phyloP scores from a whole-genome alignment of 2,797 vertebrate genomes.

The Myiotriccus ornatus region DNA sequence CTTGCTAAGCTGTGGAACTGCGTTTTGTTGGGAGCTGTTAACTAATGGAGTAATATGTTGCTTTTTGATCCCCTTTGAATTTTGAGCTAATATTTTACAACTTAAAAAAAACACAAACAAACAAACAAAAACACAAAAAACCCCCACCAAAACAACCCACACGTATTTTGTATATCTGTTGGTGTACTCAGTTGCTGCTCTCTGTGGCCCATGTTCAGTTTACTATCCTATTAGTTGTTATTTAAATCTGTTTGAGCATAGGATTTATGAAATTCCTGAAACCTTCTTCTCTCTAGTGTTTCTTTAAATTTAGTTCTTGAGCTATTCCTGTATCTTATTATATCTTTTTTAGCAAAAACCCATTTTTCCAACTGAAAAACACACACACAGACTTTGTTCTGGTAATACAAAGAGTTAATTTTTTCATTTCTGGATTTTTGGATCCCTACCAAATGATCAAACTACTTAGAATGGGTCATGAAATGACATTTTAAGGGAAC shows the following conservation, averaged over 20 bases:
- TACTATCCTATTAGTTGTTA: background rate
- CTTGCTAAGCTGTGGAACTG: background rate
- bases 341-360: background rate
- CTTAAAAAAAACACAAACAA: accelerated
- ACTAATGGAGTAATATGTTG: background rate
- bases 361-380: background rate
- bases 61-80: background rate
- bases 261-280: background rate
- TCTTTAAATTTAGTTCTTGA: background rate
- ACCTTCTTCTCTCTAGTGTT: background rate
- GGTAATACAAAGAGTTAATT: background rate
- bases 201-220: background rate
- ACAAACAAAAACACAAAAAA: background rate
- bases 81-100: background rate
- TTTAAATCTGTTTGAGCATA: background rate
- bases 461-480: background rate
- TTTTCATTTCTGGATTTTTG: conserved; percentile 9
- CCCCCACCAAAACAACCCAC: too few relatives aligned
- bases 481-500: background rate
- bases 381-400: background rate
- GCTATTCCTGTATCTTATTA: background rate
- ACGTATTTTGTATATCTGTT: background rate
- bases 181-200: background rate
- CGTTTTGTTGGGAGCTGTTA: background rate
- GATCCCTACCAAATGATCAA: background rate